Percentiles rank a stretch among this genome's conserved stretches.
phyloP scores from a whole-genome alignment of 2,888 invertebrate species.

The Alcis repandata region DNA sequence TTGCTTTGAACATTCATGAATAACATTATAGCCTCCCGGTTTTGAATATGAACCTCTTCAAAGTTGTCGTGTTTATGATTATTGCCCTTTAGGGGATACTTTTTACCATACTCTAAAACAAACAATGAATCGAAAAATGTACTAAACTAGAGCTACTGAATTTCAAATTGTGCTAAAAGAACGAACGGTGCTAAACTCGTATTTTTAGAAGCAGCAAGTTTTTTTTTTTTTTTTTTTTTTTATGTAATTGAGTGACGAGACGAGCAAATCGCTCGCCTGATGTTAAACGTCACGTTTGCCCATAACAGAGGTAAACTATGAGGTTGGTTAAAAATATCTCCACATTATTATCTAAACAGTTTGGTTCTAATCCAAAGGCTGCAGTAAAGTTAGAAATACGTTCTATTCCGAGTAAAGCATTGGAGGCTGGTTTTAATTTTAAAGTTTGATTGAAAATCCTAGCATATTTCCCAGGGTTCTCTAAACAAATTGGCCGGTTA shows the following conservation, averaged over 20 bases:
- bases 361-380: not conserved
- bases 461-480: slow-evolving; percentile 60
- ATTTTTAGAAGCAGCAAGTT: too few species aligned
- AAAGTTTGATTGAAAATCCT: slow-evolving; percentile 56
- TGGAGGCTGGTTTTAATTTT: slow-evolving; percentile 43
- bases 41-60: slow-evolving; percentile 77
- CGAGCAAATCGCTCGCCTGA: too few species aligned
- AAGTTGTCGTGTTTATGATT: slow-evolving; percentile 70
- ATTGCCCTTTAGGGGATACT: slow-evolving; percentile 68
- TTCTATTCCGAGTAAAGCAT: slow-evolving; percentile 29
- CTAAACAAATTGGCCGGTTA: slow-evolving; percentile 76
- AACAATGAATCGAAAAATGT: slow-evolving; percentile 50
- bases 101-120: slow-evolving; percentile 65
- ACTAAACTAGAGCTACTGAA: not conserved
- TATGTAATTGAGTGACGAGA: too few species aligned
- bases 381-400: slow-evolving; percentile 21
- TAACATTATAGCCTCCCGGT: slow-evolving; percentile 79
- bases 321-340: too few species aligned
- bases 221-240: too few species aligned
- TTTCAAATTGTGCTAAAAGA: slow-evolving; percentile 1
- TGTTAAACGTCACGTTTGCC: too few species aligned
- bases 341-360: too few species aligned
- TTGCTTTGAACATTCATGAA: slow-evolving; percentile 72
- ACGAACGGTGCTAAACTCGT: not conserved
- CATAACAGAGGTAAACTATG: too few species aligned